phyloP scores from a whole-genome alignment of 1,140 invertebrate genomes.

The Drosophila arawakana region DNA sequence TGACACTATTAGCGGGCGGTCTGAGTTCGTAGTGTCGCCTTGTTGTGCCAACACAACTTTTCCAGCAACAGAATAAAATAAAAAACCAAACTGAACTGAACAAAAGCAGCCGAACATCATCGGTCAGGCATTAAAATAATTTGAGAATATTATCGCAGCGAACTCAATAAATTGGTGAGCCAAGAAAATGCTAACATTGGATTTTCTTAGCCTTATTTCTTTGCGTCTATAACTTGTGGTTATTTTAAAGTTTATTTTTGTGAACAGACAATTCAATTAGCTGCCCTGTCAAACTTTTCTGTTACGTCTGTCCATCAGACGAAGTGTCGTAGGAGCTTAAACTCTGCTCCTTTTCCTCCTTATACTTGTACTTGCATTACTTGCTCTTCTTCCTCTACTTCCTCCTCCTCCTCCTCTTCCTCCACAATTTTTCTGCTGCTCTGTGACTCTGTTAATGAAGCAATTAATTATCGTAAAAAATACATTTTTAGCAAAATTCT shows the following conservation, averaged over 20 bases:
- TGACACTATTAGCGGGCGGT: constrained; percentile 73
- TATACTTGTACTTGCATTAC: constrained; percentile 20
- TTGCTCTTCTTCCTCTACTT: neutral
- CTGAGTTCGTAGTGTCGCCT: neutral
- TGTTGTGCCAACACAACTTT: constrained; percentile 46
- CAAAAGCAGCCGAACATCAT: constrained; percentile 28
- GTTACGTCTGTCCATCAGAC: constrained; percentile 51
- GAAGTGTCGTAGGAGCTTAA: constrained; percentile 12
- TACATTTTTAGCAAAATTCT: constrained; percentile 40
- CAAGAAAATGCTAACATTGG: neutral
- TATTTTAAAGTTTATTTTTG: constrained; percentile 38
- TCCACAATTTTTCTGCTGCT: constrained; percentile 30
- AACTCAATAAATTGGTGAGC: constrained; percentile 6
- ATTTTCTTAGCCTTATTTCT: constrained; percentile 12
- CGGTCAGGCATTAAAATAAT: constrained; percentile 68
- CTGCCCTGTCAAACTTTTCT: constrained; percentile 67
- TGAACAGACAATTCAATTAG: constrained; percentile 77
- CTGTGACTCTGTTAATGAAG: constrained; percentile 69
- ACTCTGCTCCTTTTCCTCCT: constrained; percentile 23
- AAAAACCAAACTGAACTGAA: neutral
- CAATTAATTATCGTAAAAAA: constrained; percentile 71
- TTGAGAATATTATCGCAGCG: constrained; percentile 60
- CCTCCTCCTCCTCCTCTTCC: too few species aligned
- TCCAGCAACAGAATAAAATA: constrained; percentile 25
- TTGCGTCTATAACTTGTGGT: constrained; percentile 38